A percentile compares a stretch with the other conserved stretches of the same genome.
Evolutionary conservation across 2,113 vertebrate genomes (phyloP).

Genomic region (Labrus mixtus): DNA sequence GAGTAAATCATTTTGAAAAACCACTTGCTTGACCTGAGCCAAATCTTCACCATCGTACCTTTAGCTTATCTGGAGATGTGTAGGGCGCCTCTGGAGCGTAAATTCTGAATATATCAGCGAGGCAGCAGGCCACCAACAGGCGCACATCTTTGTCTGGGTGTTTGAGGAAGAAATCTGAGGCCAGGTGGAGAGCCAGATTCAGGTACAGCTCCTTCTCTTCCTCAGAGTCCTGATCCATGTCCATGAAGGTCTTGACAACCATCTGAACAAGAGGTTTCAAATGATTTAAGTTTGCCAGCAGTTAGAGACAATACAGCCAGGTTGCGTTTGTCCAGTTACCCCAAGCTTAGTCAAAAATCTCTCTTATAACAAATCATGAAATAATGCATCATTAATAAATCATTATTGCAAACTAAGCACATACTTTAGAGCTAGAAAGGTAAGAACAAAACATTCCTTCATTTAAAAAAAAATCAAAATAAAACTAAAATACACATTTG

Average conservation of each 20-base stretch:
- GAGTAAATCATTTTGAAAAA: too few species aligned
- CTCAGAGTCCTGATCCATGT: conserved; percentile 99
- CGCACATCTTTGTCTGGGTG: conserved; percentile 99
- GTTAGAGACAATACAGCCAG: neutral
- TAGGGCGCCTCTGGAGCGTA: conserved; percentile 99
- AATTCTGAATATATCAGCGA: conserved; percentile 98
- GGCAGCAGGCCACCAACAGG: conserved; percentile 96
- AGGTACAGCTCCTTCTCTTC: conserved; percentile 98
- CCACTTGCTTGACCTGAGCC: neutral
- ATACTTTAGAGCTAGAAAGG: too few species aligned
- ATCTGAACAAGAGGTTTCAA: conserved; percentile 84
- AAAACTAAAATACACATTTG: too few species aligned
- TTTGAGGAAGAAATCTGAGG: conserved; percentile 98
- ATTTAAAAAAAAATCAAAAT: too few species aligned
- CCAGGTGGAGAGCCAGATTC: conserved; percentile 96
- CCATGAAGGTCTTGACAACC: conserved; percentile 99
- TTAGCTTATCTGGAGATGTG: conserved; percentile 97
- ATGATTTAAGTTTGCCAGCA: neutral
- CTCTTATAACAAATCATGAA: neutral
- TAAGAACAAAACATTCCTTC: too few species aligned
- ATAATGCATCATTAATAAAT: neutral
- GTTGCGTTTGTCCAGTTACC: neutral
- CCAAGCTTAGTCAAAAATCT: neutral
- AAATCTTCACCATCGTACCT: conserved; percentile 79
- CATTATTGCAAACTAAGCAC: too few species aligned